These are phyloP conservation scores for Acrobasis repandana DNA, from an alignment of 2,888 invertebrate genomes.

Conservation along the genomic window DNA sequence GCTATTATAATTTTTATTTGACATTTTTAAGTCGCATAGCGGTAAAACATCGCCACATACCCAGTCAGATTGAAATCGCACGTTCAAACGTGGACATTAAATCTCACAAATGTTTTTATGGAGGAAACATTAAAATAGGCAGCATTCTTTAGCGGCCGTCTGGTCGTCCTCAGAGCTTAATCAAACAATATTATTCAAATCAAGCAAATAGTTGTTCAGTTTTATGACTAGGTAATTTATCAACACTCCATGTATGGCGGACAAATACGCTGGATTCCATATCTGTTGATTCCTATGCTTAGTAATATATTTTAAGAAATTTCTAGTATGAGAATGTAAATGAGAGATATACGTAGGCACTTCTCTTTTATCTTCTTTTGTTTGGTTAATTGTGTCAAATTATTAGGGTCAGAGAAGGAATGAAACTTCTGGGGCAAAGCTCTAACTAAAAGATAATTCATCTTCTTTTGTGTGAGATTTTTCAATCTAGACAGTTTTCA, in stretches of 20 bases:
- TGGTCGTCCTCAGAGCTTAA: constrained; percentile 56
- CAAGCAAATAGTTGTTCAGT: constrained; percentile 62
- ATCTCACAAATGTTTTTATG: constrained; percentile 55
- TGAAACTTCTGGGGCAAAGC: too few species aligned
- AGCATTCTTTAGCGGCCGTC: constrained; percentile 58
- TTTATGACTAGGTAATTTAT: constrained; percentile 66
- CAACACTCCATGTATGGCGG: constrained; percentile 57
- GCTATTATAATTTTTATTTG: constrained; percentile 64
- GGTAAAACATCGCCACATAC: constrained; percentile 58
- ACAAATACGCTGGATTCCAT: constrained; percentile 39
- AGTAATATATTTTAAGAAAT: constrained; percentile 51
- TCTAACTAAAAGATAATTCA: too few species aligned
- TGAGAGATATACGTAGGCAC: too few species aligned
- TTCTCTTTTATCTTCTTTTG: too few species aligned
- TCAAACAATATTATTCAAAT: constrained; percentile 73
- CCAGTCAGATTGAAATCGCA: constrained; percentile 55
- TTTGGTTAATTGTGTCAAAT: too few species aligned
- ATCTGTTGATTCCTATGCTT: constrained; percentile 48
- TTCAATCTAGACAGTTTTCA: background rate
- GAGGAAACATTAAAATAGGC: constrained; percentile 63
- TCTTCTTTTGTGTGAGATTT: background rate
- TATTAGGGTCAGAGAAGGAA: too few species aligned
- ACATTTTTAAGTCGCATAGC: constrained; percentile 62
- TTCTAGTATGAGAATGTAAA: background rate
- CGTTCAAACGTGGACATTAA: constrained; percentile 55